phyloP scores from a whole-genome alignment of 1,140 invertebrate genomes.

The Cryptotermes secundus region DNA sequence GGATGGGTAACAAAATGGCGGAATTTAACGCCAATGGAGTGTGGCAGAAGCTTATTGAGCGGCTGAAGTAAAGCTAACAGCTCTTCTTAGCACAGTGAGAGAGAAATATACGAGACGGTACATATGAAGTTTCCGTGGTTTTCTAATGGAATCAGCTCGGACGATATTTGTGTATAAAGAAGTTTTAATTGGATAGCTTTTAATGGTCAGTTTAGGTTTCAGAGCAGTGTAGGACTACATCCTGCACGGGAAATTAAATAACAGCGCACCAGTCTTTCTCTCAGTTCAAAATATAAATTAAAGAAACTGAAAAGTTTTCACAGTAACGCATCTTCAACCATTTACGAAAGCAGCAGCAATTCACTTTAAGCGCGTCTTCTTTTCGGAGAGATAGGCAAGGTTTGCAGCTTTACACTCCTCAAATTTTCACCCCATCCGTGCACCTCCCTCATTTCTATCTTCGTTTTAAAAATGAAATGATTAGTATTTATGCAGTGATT shows the following conservation, averaged over 20 bases:
- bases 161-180: neutral
- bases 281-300: neutral
- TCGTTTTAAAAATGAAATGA: too few relatives aligned
- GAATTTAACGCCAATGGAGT: conserved; percentile 14
- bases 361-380: too few relatives aligned
- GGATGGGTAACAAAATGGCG: neutral
- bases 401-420: too few relatives aligned
- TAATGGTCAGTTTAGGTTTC: neutral
- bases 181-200: neutral
- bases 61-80: neutral
- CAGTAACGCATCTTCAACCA: too few relatives aligned
- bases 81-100: neutral
- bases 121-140: neutral
- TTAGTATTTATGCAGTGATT: too few relatives aligned
- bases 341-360: too few relatives aligned
- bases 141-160: neutral
- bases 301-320: neutral
- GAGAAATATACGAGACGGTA: neutral
- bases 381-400: too few relatives aligned
- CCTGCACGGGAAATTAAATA: neutral
- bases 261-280: neutral
- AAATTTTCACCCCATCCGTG: too few relatives aligned
- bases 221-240: neutral
- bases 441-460: too few relatives aligned
- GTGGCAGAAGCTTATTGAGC: conserved; percentile 11